These are phyloP conservation scores for Ennomos erosarius DNA, from an alignment of 2,888 invertebrate species.

Conservation along the genomic window DNA sequence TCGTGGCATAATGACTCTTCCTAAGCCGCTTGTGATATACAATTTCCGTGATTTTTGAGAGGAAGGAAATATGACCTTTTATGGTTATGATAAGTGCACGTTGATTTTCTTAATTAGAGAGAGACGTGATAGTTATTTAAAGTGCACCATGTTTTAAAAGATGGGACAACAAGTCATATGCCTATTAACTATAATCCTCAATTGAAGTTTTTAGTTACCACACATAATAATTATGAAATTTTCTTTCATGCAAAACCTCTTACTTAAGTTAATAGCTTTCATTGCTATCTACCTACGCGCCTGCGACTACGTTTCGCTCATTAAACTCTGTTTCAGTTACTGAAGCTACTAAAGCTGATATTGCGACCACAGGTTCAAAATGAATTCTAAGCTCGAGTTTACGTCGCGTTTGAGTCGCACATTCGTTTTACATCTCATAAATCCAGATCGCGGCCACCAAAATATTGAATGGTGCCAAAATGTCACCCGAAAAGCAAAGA, in stretches of 20 bases:
- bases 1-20: slow-evolving; percentile 60
- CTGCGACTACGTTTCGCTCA: no score
- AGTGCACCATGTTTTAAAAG: no score
- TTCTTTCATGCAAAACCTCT: no score
- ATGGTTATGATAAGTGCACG: not conserved
- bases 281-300: no score
- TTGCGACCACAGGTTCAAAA: slow-evolving; percentile 6
- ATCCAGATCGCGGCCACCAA: slow-evolving; percentile 81
- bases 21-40: slow-evolving; percentile 36
- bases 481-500: slow-evolving; percentile 81
- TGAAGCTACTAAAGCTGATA: slow-evolving; percentile 2
- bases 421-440: slow-evolving; percentile 77
- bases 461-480: slow-evolving; percentile 85
- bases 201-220: no score
- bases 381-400: slow-evolving; percentile 42
- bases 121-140: no score
- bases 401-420: slow-evolving; percentile 57
- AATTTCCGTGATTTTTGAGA: slow-evolving; percentile 32
- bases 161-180: no score
- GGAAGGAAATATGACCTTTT: slow-evolving; percentile 23
- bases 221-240: no score
- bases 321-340: not conserved
- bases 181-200: no score
- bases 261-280: no score
- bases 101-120: no score